These are phyloP conservation scores for Neopelma chrysocephalum DNA, from an alignment of 2,797 vertebrate species.

Conservation along the genomic window DNA sequence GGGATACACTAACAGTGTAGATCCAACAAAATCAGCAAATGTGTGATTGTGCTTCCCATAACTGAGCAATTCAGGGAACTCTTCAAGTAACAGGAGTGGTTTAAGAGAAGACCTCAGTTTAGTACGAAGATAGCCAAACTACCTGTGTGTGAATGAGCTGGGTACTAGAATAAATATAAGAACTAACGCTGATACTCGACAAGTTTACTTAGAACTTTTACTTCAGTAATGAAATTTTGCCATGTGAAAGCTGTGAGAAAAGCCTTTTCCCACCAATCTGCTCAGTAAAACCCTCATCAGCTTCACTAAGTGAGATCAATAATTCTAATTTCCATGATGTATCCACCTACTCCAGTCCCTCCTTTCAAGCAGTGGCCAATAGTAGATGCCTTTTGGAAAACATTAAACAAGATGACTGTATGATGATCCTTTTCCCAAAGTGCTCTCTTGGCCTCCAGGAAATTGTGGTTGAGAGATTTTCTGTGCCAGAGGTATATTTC, in stretches of 20 bases:
- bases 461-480: conserved; percentile 46
- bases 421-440: conserved; percentile 13
- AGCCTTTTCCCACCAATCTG: not conserved
- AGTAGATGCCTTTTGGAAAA: not conserved
- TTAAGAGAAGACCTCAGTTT: not conserved
- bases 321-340: not conserved
- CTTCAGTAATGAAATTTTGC: not conserved
- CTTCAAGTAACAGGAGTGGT: not conserved
- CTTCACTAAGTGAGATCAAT: not conserved
- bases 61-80: not conserved
- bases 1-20: too few relatives aligned
- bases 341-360: not conserved
- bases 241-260: not conserved
- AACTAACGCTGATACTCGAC: not conserved
- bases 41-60: not conserved
- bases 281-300: not conserved
- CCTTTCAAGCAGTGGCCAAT: not conserved
- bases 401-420: not conserved
- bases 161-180: not conserved
- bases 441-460: conserved; percentile 5
- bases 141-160: not conserved
- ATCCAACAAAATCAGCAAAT: not conserved
- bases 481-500: conserved; percentile 50
- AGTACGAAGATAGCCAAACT: not conserved
- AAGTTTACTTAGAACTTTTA: not conserved